These are phyloP conservation scores for Lytechinus pictus DNA, from an alignment of 35 echinoderm and acorn worm species.

Conservation along the genomic window DNA sequence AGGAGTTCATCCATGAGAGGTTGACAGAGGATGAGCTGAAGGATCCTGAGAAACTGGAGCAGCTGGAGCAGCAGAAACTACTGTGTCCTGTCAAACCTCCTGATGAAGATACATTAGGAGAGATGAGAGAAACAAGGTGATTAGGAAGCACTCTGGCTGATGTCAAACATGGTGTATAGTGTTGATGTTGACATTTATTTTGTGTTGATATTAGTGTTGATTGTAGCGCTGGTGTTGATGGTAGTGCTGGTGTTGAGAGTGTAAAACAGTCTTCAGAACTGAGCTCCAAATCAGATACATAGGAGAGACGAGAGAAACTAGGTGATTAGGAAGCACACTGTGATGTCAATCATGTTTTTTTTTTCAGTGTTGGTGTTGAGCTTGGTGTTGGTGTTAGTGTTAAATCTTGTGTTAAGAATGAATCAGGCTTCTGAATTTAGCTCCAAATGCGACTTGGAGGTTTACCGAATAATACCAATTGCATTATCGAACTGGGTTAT, in stretches of 20 bases:
- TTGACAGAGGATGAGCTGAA: slow-evolving; percentile 90
- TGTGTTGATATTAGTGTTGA: neutral
- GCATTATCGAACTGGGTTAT: no score
- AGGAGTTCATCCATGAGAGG: slow-evolving; percentile 92
- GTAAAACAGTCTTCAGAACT: no score
- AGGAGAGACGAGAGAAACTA: no score
- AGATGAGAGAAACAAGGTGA: slow-evolving; percentile 80
- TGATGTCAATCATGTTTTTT: slow-evolving; percentile 42
- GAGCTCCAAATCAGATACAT: no score
- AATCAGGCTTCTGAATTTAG: no score
- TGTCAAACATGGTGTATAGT: neutral
- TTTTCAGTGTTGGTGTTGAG: slow-evolving; percentile 38
- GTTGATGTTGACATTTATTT: neutral
- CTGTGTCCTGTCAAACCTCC: slow-evolving; percentile 83
- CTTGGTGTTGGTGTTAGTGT: neutral
- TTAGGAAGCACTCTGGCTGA: neutral
- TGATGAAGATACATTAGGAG: slow-evolving; percentile 75
- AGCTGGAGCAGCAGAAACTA: slow-evolving; percentile 79
- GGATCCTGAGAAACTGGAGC: slow-evolving; percentile 78
- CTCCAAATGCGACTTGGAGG: no score
- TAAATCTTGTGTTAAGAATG: no score
- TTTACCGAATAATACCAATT: no score
- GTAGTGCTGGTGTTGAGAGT: slow-evolving; percentile 33
- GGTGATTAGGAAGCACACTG: neutral
- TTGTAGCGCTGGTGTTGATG: neutral